Evolutionary conservation across 2,888 invertebrate genomes (phyloP), one percentile per base, ranked within the genome.

Genomic region (Cyaniris semiargus): DNA sequence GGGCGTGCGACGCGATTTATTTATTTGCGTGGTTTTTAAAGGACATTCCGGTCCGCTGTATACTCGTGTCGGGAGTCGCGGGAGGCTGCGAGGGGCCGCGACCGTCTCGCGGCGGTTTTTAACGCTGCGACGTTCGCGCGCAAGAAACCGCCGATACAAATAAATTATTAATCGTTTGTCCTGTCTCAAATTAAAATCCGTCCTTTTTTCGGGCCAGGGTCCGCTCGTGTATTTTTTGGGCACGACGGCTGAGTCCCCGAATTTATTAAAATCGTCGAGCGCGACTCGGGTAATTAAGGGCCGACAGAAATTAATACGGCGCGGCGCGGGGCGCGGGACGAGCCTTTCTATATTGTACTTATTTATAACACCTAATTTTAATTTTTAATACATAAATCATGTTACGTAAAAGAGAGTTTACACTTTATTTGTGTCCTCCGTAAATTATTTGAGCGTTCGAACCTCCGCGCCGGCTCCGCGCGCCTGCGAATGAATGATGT

Each of bases 91-190:
- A 85, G 93, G 92, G 90, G 94, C 91, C 93, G 91, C 90, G 90
- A 91, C 90, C 90, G 93, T 92, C 88, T 93, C 93, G 93, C 94
- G 93, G 94, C 93, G 92, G 91, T 94, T 94, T 92, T 93, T 93
- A 94, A 93, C 93, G 93, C 93, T 90, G 89, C 88, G 84, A 87
- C 86, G 74, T 53, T 89, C 89, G 89, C 90, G 89, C 90, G 85
- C 90, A 91, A 91, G 89, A 90, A 93, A 88, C 88, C 88, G 88
- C 88, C 89, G 92, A 92, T 93, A 92, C 93, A 94, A 94, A 94
- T 94, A 94, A 94, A 94, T 94, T 94, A 94, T 94, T 93, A 94
- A 94, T 94, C 94, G 94, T 94, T 94, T 94, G 94, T 94, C 93
- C 94, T 94, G 94, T 94, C 94, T 91, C 92, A 94, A 94, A 94